Evolutionary conservation across 2,888 invertebrate species (phyloP), one percentile per base, ranked within the genome.

Genomic region (Diarsia rubi): DNA sequence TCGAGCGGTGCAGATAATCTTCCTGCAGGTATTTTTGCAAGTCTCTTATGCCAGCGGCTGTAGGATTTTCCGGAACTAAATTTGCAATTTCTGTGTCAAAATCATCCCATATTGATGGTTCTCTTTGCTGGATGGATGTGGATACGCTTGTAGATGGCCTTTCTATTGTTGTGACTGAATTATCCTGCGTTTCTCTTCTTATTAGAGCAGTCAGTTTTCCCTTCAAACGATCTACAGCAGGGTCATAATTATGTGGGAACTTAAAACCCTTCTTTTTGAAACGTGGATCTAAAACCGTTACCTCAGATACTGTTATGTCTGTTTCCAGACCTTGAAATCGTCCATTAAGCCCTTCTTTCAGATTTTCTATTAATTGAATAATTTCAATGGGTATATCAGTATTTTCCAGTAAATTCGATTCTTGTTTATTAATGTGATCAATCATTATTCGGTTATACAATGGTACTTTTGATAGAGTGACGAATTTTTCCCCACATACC

Each of bases 191-290:
- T 60, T 60, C 60, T 60, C 5, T 60, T 2, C 37, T 2, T 37
- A 60, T 60, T 3, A 60, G 60, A n/a, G 60, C 60, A 60, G 21
- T n/a, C 37, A 60, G 12, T 1, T 37, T 37, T 5, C 2, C 2
- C 60, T 60, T 60, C 2, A 60, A 2, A 37, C 60, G 37, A 37
- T 60, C 37, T 60, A 60, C 60, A 60, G 60, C 60, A 5, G 21
- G 60, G 37, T 60, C 60, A 60, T 63, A 45, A 65, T 47, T 65
- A 47, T 31, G 64, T 12, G 47, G 47, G 64, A 52, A 66, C 66
- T 66, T 66, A 52, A 66, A 66, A 4, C 66, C 37, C 49, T 66
- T 66, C n/a, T 66, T 52, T 66, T 66, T 66, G 9, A 66, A 52
- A 0, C 66, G n/a, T 52, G 49, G 49, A 66, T 66, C 66, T 5